Conservation (phyloP, 2,888 invertebrate species). For the Osmoderma eremita region DNA sequence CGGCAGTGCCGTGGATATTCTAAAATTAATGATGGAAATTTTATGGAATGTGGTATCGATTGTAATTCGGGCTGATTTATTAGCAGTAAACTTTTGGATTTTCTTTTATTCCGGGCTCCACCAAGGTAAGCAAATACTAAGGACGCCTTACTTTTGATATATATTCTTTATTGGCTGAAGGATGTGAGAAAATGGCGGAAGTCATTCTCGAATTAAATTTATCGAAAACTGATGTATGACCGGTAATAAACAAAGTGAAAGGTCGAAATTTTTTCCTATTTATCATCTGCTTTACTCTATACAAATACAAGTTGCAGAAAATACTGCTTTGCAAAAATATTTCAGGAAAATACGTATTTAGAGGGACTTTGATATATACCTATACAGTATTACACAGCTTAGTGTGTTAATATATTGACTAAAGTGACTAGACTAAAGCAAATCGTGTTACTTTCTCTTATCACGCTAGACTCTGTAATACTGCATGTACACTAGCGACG, state of each 20-base stretch:
- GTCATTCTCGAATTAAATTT: conserved; percentile 20
- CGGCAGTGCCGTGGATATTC: conserved; percentile 26
- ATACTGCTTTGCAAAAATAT: no score
- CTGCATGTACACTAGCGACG: no score
- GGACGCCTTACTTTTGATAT: conserved; percentile 6
- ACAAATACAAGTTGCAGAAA: no score
- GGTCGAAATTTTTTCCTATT: no score
- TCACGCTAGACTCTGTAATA: no score
- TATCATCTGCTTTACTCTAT: no score
- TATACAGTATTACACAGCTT: no score
- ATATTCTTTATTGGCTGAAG: conserved; percentile 23
- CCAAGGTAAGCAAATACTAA: conserved; percentile 15
- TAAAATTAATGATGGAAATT: conserved; percentile 37
- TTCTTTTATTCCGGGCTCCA: conserved; percentile 15
- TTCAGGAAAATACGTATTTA: no score
- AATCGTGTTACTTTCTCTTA: no score
- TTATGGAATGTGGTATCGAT: conserved; percentile 32
- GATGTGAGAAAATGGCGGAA: background rate
- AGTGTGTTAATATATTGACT: no score
- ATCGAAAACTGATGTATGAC: conserved; percentile 8
- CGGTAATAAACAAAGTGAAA: background rate
- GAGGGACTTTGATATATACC: no score
- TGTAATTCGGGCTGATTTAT: conserved; percentile 32
- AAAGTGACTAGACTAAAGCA: no score
- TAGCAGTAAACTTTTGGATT: conserved; percentile 27